Evolutionary conservation across 2,113 vertebrate species (phyloP).

Genomic region (Rynchops niger): DNA sequence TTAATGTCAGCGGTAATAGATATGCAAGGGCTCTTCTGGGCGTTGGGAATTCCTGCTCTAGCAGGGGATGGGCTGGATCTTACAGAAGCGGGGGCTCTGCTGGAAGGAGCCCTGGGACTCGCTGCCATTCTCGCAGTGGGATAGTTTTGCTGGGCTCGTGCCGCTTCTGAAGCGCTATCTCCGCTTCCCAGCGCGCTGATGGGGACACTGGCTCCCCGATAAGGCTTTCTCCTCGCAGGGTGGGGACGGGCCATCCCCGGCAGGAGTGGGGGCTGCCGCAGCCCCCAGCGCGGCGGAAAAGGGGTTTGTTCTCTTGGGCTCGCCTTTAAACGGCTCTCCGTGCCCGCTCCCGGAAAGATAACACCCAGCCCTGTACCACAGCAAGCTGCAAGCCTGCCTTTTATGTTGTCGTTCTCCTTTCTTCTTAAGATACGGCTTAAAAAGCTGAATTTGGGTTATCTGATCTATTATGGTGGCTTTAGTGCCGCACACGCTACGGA

Average conservation of each 20-base stretch:
- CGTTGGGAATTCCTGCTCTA: fast-evolving
- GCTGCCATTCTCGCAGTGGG: not conserved
- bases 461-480: not conserved
- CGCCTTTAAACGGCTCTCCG: not conserved
- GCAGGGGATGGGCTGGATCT: not conserved
- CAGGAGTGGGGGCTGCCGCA: not conserved
- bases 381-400: fast-evolving
- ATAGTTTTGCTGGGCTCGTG: not conserved
- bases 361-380: not conserved
- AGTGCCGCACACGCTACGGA: fast-evolving
- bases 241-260: constrained; percentile 31
- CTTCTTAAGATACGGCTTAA: not conserved
- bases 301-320: not conserved
- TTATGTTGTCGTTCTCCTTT: not conserved
- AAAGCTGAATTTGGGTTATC: not conserved
- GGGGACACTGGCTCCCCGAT: constrained; percentile 61
- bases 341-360: not conserved
- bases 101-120: not conserved
- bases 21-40: not conserved
- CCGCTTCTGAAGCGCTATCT: constrained; percentile 59
- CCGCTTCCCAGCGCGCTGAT: constrained; percentile 38
- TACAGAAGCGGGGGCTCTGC: not conserved
- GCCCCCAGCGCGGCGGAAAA: not conserved
- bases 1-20: not conserved
- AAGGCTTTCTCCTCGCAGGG: constrained; percentile 63